Conservation (phyloP, 1,140 invertebrate genomes). For the Heliconius hewitsoni region DNA sequence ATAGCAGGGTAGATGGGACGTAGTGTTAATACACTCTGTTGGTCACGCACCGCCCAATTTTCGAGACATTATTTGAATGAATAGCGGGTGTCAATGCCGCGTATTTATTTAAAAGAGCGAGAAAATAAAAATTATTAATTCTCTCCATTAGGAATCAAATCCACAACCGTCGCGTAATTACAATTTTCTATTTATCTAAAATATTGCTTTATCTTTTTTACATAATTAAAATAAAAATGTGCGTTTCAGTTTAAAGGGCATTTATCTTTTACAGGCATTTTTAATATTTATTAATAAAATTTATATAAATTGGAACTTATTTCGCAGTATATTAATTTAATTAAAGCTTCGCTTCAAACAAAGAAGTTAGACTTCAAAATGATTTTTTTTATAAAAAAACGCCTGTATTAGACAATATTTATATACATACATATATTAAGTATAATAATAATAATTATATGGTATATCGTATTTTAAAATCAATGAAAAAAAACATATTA, state of each 20-base stretch:
- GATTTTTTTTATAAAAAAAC: not conserved
- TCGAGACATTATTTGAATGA: too few relatives aligned
- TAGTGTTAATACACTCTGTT: too few relatives aligned
- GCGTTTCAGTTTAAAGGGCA: slow-evolving; percentile 4
- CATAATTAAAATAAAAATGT: slow-evolving; percentile 13
- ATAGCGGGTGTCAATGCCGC: too few relatives aligned
- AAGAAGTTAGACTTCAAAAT: not conserved
- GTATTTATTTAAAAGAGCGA: too few relatives aligned
- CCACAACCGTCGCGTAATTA: too few relatives aligned
- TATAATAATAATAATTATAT: not conserved
- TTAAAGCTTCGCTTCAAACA: not conserved
- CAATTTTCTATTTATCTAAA: too few relatives aligned
- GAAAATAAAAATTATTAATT: too few relatives aligned
- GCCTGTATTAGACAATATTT: not conserved
- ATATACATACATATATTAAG: not conserved
- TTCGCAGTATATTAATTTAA: not conserved
- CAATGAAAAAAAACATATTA: not conserved
- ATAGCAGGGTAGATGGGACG: too few relatives aligned
- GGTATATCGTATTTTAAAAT: not conserved
- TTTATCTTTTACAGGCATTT: not conserved
- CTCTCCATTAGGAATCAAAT: too few relatives aligned
- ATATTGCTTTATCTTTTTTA: not conserved
- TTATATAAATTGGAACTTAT: not conserved
- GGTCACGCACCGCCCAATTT: too few relatives aligned
- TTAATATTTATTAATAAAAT: not conserved